phyloP scores from a whole-genome alignment of 2,888 invertebrate species.

The Limenitis camilla region DNA sequence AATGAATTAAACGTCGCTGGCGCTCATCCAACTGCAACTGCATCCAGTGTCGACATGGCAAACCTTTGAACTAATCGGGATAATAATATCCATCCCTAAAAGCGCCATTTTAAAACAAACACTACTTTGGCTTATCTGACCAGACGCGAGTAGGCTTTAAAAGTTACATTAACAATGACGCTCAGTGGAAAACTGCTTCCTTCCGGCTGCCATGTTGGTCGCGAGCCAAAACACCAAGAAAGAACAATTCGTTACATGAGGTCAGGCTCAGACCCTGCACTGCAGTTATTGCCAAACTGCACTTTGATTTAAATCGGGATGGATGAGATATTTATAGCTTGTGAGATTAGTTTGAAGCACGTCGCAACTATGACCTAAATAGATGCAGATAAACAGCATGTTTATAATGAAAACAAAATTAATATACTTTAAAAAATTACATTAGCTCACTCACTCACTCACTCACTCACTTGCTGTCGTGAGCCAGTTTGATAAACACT shows the following conservation, averaged over 20 bases:
- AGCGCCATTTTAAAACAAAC: too few species aligned
- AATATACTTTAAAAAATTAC: too few species aligned
- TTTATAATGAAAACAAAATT: not conserved
- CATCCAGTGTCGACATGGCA: constrained; percentile 1
- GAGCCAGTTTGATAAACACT: too few species aligned
- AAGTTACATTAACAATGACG: too few species aligned
- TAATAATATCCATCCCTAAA: not conserved
- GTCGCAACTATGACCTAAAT: not conserved
- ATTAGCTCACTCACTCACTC: too few species aligned
- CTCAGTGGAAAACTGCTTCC: not conserved
- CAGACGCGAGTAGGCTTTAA: too few species aligned
- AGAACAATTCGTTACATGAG: constrained; percentile 9
- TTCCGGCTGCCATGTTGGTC: constrained; percentile 9
- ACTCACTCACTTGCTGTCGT: too few species aligned
- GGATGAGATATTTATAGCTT: constrained; percentile 4
- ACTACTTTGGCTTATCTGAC: too few species aligned
- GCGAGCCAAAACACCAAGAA: constrained; percentile 11
- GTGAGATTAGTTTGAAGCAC: not conserved
- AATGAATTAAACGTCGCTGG: constrained; percentile 6
- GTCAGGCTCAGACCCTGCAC: constrained; percentile 7
- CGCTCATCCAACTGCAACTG: constrained; percentile 3
- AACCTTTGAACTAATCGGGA: constrained; percentile 1
- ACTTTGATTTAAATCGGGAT: constrained; percentile 3
- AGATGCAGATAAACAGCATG: too few species aligned
- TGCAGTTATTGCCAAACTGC: constrained; percentile 12